Percentiles rank a stretch among this genome's conserved stretches.
These are phyloP conservation scores for Oligia latruncula DNA, from an alignment of 2,888 invertebrate species.

Conservation along the genomic window DNA sequence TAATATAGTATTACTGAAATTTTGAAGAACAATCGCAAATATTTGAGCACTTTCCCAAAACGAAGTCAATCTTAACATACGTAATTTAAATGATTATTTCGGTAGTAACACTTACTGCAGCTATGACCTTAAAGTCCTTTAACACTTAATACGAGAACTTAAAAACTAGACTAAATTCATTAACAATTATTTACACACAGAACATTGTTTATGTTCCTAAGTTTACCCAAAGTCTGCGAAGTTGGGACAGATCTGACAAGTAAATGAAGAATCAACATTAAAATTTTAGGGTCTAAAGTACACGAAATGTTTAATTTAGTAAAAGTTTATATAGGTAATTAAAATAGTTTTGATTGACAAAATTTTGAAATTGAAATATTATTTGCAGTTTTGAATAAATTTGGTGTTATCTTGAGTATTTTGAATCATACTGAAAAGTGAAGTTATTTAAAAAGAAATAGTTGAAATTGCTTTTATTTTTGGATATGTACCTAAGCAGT, in stretches of 20 bases:
- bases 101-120: background rate
- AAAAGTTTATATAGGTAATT: constrained; percentile 46
- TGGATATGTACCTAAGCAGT: too few relatives aligned
- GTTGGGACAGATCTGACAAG: constrained; percentile 61
- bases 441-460: background rate
- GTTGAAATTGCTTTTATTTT: background rate
- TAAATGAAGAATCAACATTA: constrained; percentile 63
- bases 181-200: constrained; percentile 66
- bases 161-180: constrained; percentile 63
- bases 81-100: background rate
- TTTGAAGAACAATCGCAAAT: background rate
- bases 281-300: constrained; percentile 35
- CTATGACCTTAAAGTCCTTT: constrained; percentile 26
- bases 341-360: constrained; percentile 52
- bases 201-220: constrained; percentile 68
- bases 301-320: constrained; percentile 55
- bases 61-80: background rate
- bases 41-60: accelerated
- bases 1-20: background rate
- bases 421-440: background rate
- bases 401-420: background rate
- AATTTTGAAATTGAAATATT: constrained; percentile 45
- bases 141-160: constrained; percentile 28
- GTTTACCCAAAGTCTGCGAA: constrained; percentile 65
- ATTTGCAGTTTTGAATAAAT: constrained; percentile 15